phyloP scores from a whole-genome alignment of 2,888 invertebrate genomes.

The Drosophila putrida region DNA sequence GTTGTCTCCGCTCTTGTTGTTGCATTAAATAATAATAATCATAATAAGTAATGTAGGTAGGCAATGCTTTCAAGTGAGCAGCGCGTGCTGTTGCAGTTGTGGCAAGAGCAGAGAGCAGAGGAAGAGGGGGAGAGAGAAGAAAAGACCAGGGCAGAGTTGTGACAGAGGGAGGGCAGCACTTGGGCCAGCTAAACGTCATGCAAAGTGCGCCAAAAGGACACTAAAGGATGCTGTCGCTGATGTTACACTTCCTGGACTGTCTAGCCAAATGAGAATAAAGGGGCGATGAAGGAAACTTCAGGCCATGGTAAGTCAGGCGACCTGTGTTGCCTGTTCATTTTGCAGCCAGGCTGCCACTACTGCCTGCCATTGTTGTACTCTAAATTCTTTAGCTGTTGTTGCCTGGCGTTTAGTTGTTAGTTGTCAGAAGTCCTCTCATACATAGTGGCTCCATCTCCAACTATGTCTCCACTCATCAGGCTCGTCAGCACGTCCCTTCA shows the following conservation, averaged over 20 bases:
- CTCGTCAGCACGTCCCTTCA: slow-evolving; percentile 66
- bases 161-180: slow-evolving; percentile 39
- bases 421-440: slow-evolving; percentile 23
- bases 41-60: slow-evolving; percentile 77
- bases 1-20: slow-evolving; percentile 61
- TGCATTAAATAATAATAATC: slow-evolving; percentile 79
- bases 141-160: background rate
- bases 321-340: slow-evolving; percentile 71
- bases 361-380: slow-evolving; percentile 41
- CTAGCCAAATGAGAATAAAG: slow-evolving; percentile 17
- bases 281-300: background rate
- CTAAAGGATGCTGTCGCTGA: slow-evolving; percentile 79
- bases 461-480: slow-evolving; percentile 42
- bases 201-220: slow-evolving; percentile 79
- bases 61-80: slow-evolving; percentile 63
- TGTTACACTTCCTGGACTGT: slow-evolving; percentile 74
- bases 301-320: slow-evolving; percentile 24
- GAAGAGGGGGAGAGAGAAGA: background rate
- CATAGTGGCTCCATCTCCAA: slow-evolving; percentile 37
- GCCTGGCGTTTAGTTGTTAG: slow-evolving; percentile 57
- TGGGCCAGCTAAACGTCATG: slow-evolving; percentile 72
- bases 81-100: slow-evolving; percentile 38
- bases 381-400: slow-evolving; percentile 66
- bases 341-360: slow-evolving; percentile 46
- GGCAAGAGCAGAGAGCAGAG: slow-evolving; percentile 8